A percentile compares a stretch with the other conserved stretches of the same genome.
phyloP scores from a whole-genome alignment of 2,888 invertebrate species.

The Napeogenes sylphis region DNA sequence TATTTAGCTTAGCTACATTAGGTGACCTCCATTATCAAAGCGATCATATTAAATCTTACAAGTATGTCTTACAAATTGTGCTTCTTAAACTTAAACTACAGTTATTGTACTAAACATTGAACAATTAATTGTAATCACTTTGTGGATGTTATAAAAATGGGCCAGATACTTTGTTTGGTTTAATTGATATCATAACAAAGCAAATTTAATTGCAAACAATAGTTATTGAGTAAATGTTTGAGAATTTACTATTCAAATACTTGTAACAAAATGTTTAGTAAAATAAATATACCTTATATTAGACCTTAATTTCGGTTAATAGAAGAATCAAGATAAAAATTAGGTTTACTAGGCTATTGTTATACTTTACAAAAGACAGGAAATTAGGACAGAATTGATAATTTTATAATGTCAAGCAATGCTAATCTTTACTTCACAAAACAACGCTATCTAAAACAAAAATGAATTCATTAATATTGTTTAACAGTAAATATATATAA shows the following conservation, averaged over 20 bases:
- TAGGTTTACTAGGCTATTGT: not conserved
- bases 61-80: conserved; percentile 28
- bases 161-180: not conserved
- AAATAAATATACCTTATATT: not conserved
- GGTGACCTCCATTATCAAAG: conserved; percentile 3
- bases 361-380: conserved; percentile 1
- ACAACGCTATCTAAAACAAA: conserved; percentile 14
- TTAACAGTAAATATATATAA: conserved; percentile 19
- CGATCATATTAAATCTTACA: conserved; percentile 19
- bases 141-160: not conserved
- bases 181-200: conserved; percentile 1
- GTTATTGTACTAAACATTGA: conserved; percentile 48
- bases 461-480: conserved; percentile 18
- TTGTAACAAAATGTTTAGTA: not conserved
- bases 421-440: not conserved
- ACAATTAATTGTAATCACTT: conserved; percentile 34
- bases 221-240: not conserved
- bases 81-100: conserved; percentile 29
- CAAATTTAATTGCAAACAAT: not conserved
- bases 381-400: conserved; percentile 5
- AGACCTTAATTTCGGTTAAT: not conserved
- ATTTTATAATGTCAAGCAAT: conserved; percentile 15
- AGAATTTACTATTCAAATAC: not conserved
- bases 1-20: not conserved
- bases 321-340: not conserved